A percentile compares a stretch with the other conserved stretches of the same genome.
Evolutionary conservation across 2,113 vertebrate species (phyloP).

Genomic region (Sclerurus mexicanus): DNA sequence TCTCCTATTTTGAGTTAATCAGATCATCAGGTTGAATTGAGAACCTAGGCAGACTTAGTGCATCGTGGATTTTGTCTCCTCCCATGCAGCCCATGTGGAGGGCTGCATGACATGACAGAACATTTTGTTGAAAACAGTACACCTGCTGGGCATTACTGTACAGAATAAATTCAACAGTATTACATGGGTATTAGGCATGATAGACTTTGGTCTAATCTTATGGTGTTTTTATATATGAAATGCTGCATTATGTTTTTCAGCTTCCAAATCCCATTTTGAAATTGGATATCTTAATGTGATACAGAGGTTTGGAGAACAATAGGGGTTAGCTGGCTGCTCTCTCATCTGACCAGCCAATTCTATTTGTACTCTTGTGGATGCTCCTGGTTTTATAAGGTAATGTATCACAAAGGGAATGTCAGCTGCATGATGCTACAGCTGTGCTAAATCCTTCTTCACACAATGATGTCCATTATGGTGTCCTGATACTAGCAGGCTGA

Average conservation of each 20-base stretch:
- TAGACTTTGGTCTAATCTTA: neutral
- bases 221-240: neutral
- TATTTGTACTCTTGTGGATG: neutral
- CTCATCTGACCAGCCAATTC: neutral
- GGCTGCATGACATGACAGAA: neutral
- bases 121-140: neutral
- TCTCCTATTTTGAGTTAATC: neutral
- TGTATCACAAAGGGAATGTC: slow-evolving; percentile 1
- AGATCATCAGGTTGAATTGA: neutral
- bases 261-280: slow-evolving; percentile 2
- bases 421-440: slow-evolving; percentile 11
- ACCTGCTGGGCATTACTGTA: neutral
- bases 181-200: neutral
- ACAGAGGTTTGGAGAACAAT: neutral
- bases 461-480: slow-evolving; percentile 38
- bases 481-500: slow-evolving; percentile 4
- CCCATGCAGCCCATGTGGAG: neutral
- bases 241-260: neutral
- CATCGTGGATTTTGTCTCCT: neutral
- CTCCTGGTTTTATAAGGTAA: slow-evolving; percentile 34
- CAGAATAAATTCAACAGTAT: neutral
- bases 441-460: slow-evolving; percentile 46
- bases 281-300: neutral
- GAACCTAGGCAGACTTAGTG: neutral
- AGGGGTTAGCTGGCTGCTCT: neutral